phyloP scores from a whole-genome alignment of 2,888 invertebrate species.

The Clunio marinus region DNA sequence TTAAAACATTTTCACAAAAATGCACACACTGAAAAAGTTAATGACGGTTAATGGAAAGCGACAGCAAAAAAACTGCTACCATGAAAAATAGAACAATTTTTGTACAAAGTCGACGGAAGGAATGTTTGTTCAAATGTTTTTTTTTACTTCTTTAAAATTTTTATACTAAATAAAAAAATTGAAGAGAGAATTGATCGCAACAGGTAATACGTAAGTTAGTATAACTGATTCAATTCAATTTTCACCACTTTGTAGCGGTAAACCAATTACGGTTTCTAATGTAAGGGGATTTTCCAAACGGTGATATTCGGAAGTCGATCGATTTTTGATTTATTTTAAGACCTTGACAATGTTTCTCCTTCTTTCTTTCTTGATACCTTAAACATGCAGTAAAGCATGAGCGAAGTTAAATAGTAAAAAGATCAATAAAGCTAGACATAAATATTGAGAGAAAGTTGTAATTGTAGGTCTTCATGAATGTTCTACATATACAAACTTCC shows the following conservation, averaged over 20 bases:
- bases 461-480: too few species aligned
- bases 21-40: not conserved
- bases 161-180: not conserved
- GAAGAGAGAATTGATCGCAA: conserved; percentile 15
- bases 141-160: not conserved
- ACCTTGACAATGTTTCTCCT: too few species aligned
- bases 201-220: conserved; percentile 15
- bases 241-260: conserved; percentile 9
- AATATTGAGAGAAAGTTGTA: too few species aligned
- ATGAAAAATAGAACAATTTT: conserved; percentile 29
- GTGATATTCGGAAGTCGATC: too few species aligned
- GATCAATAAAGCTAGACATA: too few species aligned
- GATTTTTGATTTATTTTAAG: too few species aligned
- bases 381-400: too few species aligned
- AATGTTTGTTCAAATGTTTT: conserved; percentile 31
- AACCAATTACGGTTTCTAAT: conserved; percentile 6
- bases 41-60: conserved; percentile 35
- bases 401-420: too few species aligned
- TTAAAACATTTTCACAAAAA: not conserved
- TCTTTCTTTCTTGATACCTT: too few species aligned
- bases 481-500: too few species aligned
- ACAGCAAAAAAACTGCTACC: conserved; percentile 25
- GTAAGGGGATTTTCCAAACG: not conserved
- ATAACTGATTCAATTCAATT: conserved; percentile 22
- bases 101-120: not conserved